Conservation (phyloP, 2,888 invertebrate species). For the Meiosimyza platycephala region DNA sequence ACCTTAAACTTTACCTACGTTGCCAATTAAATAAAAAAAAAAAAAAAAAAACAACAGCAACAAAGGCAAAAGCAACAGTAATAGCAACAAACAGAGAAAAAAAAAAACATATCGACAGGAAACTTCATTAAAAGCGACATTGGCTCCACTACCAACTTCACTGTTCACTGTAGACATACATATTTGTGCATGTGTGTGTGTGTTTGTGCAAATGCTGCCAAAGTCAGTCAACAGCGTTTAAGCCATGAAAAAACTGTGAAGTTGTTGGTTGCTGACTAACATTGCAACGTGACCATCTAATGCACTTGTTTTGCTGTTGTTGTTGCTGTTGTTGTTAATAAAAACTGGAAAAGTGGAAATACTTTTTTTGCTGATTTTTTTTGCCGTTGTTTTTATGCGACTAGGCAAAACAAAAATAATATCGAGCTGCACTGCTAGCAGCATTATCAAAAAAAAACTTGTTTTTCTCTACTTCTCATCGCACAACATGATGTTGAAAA, state of each 20-base stretch:
- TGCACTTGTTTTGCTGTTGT: constrained; percentile 50
- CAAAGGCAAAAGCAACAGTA: constrained; percentile 14
- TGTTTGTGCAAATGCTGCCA: not conserved
- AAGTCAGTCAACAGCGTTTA: not conserved
- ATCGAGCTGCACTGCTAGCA: too few species aligned
- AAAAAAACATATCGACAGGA: constrained; percentile 52
- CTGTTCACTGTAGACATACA: constrained; percentile 40
- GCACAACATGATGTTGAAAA: too few species aligned
- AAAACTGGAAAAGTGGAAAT: constrained; percentile 45
- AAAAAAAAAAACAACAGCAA: constrained; percentile 26
- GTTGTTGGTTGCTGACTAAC: constrained; percentile 43
- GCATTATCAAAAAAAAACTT: too few species aligned
- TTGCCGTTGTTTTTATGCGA: too few species aligned
- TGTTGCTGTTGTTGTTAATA: constrained; percentile 47
- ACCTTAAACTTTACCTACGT: constrained; percentile 21
- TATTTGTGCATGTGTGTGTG: not conserved
- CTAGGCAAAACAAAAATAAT: too few species aligned
- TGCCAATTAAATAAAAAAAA: constrained; percentile 29
- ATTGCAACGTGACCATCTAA: constrained; percentile 57
- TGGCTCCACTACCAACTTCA: constrained; percentile 43
- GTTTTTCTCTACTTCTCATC: too few species aligned
- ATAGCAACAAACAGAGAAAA: constrained; percentile 4
- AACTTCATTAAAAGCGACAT: constrained; percentile 59
- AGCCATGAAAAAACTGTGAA: too few species aligned
- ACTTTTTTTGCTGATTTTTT: too few species aligned